A percentile compares a stretch with the other conserved stretches of the same genome.
Evolutionary conservation across 1,140 invertebrate genomes (phyloP).

Genomic region (Drosophila varians): DNA sequence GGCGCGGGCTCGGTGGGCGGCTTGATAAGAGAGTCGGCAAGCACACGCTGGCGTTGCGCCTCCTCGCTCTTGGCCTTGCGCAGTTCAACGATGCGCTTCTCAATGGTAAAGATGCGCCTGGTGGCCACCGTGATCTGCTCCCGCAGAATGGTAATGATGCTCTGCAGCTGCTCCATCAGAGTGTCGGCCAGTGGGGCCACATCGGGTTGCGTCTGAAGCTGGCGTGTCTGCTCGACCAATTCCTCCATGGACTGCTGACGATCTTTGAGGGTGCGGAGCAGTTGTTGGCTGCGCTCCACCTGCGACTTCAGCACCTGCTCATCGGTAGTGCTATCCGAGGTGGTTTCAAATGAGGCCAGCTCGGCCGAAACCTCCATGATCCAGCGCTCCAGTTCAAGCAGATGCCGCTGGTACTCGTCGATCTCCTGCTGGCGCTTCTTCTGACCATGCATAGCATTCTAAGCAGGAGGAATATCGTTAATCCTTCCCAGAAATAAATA

Average conservation of each 20-base stretch:
- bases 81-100: conserved; percentile 74
- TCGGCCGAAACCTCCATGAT: conserved; percentile 83
- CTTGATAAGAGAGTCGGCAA: conserved; percentile 66
- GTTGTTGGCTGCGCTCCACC: conserved; percentile 69
- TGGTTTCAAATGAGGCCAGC: conserved; percentile 68
- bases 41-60: conserved; percentile 58
- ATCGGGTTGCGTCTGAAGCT: conserved; percentile 74
- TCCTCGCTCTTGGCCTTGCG: conserved; percentile 69
- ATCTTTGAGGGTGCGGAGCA: conserved; percentile 74
- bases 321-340: conserved; percentile 61
- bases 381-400: conserved; percentile 88
- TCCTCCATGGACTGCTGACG: conserved; percentile 78
- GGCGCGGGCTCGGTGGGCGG: conserved; percentile 31
- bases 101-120: conserved; percentile 77
- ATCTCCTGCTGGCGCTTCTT: conserved; percentile 86
- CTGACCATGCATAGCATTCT: conserved; percentile 85
- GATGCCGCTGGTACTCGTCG: conserved; percentile 85
- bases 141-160: conserved; percentile 69
- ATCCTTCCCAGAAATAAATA: too few species aligned
- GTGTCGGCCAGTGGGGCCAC: conserved; percentile 71
- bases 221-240: conserved; percentile 70
- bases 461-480: conserved; percentile 32
- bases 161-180: conserved; percentile 73
- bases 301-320: conserved; percentile 71
- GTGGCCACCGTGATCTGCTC: conserved; percentile 79